These are phyloP conservation scores for Limnodromus scolopaceus DNA, from an alignment of 2,797 vertebrate species.

Conservation along the genomic window DNA sequence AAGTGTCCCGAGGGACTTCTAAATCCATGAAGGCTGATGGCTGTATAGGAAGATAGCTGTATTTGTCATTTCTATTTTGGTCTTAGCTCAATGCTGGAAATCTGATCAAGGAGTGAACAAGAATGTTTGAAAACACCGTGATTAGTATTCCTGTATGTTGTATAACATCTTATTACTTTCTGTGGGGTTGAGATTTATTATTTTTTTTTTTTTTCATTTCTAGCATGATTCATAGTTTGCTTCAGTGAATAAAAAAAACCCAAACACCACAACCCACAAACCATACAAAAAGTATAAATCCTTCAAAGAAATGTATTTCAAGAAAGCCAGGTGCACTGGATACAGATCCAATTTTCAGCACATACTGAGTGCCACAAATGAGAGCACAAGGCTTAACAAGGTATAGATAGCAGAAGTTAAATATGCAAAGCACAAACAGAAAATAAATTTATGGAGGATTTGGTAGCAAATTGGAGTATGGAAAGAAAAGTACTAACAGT, in stretches of 20 bases:
- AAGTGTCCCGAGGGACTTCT: neutral
- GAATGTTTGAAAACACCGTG: neutral
- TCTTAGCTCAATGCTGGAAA: neutral
- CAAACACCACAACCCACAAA: neutral
- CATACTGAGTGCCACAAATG: neutral
- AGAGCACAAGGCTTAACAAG: neutral
- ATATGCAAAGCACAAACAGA: neutral
- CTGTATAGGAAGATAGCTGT: neutral
- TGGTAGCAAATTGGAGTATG: neutral
- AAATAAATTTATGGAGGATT: neutral
- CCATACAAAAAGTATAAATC: neutral
- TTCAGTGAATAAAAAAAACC: neutral
- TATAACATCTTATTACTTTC: neutral
- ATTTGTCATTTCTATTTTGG: neutral
- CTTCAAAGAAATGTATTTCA: neutral
- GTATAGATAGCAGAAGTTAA: neutral
- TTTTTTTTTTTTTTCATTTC: neutral
- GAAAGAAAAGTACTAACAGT: neutral
- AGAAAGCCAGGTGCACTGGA: neutral
- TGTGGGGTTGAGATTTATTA: neutral
- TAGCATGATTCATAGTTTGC: neutral
- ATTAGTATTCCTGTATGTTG: neutral
- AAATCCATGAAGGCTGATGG: neutral
- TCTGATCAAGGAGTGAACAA: neutral
- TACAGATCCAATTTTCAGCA: neutral